A percentile compares a stretch with the other conserved stretches of the same genome.
These are phyloP conservation scores for Episyrphus balteatus DNA, from an alignment of 1,140 invertebrate species.

Conservation along the genomic window DNA sequence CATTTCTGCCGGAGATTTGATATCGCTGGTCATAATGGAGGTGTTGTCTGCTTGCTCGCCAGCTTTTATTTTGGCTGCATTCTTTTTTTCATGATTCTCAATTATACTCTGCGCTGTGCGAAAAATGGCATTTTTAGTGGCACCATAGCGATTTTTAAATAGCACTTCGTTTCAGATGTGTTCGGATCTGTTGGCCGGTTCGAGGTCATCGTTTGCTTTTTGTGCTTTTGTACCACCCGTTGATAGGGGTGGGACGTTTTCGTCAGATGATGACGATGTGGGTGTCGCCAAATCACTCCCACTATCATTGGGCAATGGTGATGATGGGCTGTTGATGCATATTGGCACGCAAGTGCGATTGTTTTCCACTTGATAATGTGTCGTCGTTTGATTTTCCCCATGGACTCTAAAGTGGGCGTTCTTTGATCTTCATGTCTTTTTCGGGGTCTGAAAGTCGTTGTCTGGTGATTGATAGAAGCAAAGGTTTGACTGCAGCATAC, in stretches of 20 bases:
- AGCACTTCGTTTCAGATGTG: conserved; percentile 15
- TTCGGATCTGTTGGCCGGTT: conserved; percentile 25
- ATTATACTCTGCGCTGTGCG: conserved; percentile 36
- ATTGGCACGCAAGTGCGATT: not conserved
- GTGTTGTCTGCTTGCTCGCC: conserved; percentile 9
- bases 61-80: conserved; percentile 30
- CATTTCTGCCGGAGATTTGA: conserved; percentile 33
- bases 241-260: not conserved
- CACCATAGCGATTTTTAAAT: conserved; percentile 35
- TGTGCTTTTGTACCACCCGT: conserved; percentile 4
- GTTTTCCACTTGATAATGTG: not conserved
- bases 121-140: conserved; percentile 37
- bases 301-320: conserved; percentile 5
- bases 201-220: not conserved
- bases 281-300: conserved; percentile 11
- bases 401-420: conserved; percentile 3
- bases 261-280: conserved; percentile 7
- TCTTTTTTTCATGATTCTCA: conserved; percentile 36
- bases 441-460: conserved; percentile 25
- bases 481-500: conserved; percentile 24
- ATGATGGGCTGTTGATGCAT: not conserved
- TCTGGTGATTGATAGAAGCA: conserved; percentile 25
- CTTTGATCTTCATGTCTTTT: conserved; percentile 16
- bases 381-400: not conserved
- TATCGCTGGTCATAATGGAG: conserved; percentile 2